Percentiles rank a stretch among this genome's conserved stretches.
phyloP scores from a whole-genome alignment of 1,140 invertebrate genomes.

The Brachionus koreanus region DNA sequence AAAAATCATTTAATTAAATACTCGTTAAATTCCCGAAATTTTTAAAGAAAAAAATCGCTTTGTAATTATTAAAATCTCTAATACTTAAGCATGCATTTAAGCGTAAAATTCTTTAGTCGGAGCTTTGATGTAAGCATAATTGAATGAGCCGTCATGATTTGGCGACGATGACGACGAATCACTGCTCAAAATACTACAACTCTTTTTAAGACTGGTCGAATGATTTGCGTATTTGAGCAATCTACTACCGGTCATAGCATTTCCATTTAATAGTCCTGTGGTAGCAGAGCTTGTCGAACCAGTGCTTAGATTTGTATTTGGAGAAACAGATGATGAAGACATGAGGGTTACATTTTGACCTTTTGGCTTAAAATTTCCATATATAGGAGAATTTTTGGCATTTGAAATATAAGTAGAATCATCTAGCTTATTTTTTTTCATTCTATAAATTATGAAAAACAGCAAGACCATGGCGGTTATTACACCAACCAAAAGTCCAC shows the following conservation, averaged over 20 bases:
- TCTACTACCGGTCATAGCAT: neutral
- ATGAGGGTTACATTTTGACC: conserved; percentile 12
- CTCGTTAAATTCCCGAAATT: conserved; percentile 11
- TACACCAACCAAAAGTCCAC: conserved; percentile 11
- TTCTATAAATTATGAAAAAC: conserved; percentile 37
- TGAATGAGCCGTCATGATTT: conserved; percentile 39
- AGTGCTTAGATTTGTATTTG: conserved; percentile 24
- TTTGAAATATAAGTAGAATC: neutral
- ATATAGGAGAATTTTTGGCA: neutral
- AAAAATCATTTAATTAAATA: neutral
- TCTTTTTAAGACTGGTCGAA: conserved; percentile 22
- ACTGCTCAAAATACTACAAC: conserved; percentile 17
- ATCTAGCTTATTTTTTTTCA: neutral
- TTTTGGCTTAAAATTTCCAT: conserved; percentile 17
- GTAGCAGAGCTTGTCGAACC: conserved; percentile 24
- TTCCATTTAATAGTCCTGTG: conserved; percentile 10
- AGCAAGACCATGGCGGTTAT: neutral
- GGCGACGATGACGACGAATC: conserved; percentile 26
- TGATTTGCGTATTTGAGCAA: conserved; percentile 22
- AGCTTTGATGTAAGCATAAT: conserved; percentile 42
- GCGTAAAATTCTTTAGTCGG: conserved; percentile 44
- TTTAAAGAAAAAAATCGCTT: conserved; percentile 3
- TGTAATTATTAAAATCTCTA: conserved; percentile 7
- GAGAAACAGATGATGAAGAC: conserved; percentile 30
- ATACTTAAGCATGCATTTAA: neutral